phyloP scores from a whole-genome alignment of 2,797 vertebrate genomes.

The Cyclura pinguis region DNA sequence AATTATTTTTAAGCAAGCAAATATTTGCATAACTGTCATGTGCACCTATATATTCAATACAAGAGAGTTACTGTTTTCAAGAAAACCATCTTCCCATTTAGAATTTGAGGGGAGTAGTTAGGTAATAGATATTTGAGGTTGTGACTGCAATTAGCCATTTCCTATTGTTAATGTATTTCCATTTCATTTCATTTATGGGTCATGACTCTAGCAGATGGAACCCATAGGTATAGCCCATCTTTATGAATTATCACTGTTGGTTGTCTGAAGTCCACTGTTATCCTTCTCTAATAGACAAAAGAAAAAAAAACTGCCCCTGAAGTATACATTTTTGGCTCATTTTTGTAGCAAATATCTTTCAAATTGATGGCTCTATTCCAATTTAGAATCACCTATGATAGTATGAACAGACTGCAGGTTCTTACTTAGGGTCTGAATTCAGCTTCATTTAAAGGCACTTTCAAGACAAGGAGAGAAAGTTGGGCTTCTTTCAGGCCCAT shows the following conservation, averaged over 20 bases:
- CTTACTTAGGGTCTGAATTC: conserved; percentile 27
- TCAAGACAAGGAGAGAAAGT: neutral
- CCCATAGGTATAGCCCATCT: conserved; percentile 47
- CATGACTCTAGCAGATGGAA: conserved; percentile 58
- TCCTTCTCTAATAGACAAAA: conserved; percentile 20
- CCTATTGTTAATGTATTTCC: conserved; percentile 59
- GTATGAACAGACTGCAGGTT: neutral
- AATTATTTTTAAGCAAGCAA: conserved; percentile 6
- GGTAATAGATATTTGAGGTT: conserved; percentile 40
- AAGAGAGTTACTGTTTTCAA: conserved; percentile 45
- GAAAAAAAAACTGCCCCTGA: neutral
- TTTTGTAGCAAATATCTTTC: neutral
- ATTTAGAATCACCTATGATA: neutral
- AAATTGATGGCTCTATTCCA: neutral
- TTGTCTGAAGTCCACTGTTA: conserved; percentile 1
- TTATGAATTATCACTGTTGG: neutral
- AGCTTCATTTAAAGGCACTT: neutral
- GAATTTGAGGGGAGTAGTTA: conserved; percentile 48
- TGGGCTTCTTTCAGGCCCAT: conserved; percentile 29
- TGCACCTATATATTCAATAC: conserved; percentile 40
- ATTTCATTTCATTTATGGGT: conserved; percentile 55
- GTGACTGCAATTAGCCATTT: conserved; percentile 56
- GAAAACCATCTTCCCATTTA: conserved; percentile 37
- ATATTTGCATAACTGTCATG: conserved; percentile 41
- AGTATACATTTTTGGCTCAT: neutral